phyloP scores from a whole-genome alignment of 2,797 vertebrate species.

The Bovichtus diacanthus region DNA sequence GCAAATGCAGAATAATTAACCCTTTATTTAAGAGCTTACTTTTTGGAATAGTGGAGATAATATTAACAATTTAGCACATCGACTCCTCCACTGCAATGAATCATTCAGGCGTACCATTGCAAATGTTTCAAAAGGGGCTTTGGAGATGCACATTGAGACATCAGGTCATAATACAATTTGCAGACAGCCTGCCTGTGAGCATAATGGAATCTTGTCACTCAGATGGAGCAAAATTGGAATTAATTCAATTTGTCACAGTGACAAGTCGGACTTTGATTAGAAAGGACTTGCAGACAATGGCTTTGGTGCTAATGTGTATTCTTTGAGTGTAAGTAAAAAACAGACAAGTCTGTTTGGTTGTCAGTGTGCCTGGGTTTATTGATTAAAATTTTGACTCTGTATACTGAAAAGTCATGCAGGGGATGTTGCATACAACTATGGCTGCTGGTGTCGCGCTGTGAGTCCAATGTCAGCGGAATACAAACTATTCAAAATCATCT shows the following conservation, averaged over 20 bases:
- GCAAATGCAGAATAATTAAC: conserved; percentile 10
- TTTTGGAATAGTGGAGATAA: conserved; percentile 24
- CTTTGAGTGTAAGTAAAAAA: conserved; percentile 70
- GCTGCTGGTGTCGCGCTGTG: conserved; percentile 26
- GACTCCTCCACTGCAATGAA: conserved; percentile 51
- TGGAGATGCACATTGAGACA: conserved; percentile 79
- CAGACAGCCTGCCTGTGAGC: conserved; percentile 77
- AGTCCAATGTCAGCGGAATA: conserved; percentile 40
- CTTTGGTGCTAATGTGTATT: conserved; percentile 74
- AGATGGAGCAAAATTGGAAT: conserved; percentile 82
- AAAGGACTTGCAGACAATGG: conserved; percentile 75
- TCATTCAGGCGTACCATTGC: conserved; percentile 61
- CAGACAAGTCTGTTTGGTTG: conserved; percentile 27
- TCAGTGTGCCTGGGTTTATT: conserved; percentile 26
- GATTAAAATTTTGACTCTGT: no score
- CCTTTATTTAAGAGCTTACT: background rate
- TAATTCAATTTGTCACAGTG: conserved; percentile 85
- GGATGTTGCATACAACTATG: conserved; percentile 52
- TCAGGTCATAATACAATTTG: conserved; percentile 82
- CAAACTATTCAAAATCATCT: no score
- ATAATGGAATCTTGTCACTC: conserved; percentile 86
- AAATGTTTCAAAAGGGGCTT: conserved; percentile 64
- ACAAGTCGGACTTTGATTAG: conserved; percentile 85
- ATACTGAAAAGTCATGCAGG: no score
- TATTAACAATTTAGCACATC: conserved; percentile 38